Evolutionary conservation across 2,113 vertebrate species (phyloP), one percentile per base, ranked within the genome.

Genomic region (Chionis minor): DNA sequence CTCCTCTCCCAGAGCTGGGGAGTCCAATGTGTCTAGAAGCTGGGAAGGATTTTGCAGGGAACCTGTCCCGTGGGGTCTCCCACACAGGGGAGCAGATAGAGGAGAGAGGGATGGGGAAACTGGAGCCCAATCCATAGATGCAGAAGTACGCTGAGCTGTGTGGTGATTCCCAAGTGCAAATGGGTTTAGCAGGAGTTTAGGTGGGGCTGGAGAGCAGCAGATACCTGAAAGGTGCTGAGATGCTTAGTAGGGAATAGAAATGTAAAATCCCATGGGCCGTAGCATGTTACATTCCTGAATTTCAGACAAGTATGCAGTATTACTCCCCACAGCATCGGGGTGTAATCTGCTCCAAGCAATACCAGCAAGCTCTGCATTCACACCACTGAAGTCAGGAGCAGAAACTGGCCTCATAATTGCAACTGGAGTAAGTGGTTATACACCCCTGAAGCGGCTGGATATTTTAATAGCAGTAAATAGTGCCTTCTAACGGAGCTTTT

Each of bases 271-370:
- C 61, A 92, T 71, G 40, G 87, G 80, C 56, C 5, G 2, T 32
- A 86, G 65, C 17, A 6, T 17, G 77, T 73, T 56, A n/a, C 77
- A 77, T 91, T 80, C 70, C 90, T 86, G 89, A 83, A 69, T 9
- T 70, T 45, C 47, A 92, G 78, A 73, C 42, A 75, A 33, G 21
- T 32, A 18, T 27, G 89, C 3, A 24, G 45, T 44, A 27, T 47
- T 71, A 22, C 61, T 35, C 56, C 0, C 10, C 35, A 19, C n/a
- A 86, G 86, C 77, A 67, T 2, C 0, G 1, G 54, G 35, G 62
- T 42, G 71, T 70, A 45, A 7, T 33, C 69, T 81, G 45, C 62
- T 81, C 27, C 0, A 8, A 59, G 80, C 12, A 1, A 4, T 15
- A 38, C 2, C 3, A 14, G 67, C 28, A n/a, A 1, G 4, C 61